These are phyloP conservation scores for Atractosteus spatula DNA, from an alignment of 2,113 vertebrate species.

Conservation along the genomic window DNA sequence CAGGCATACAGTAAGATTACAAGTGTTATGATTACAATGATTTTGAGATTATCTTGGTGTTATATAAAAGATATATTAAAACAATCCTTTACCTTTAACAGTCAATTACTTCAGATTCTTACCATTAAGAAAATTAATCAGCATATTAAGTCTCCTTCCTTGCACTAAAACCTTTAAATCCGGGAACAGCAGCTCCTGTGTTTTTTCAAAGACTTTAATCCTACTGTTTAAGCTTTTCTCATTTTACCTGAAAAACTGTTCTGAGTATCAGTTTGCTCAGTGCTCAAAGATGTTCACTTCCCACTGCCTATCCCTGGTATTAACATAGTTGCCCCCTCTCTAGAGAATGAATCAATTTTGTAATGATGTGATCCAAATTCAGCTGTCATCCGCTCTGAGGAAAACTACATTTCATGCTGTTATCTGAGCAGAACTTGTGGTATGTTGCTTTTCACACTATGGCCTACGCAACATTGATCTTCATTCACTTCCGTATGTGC, in stretches of 20 bases:
- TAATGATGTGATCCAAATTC: background rate
- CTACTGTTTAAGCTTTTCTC: background rate
- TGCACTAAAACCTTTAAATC: slow-evolving; percentile 1
- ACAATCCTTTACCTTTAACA: background rate
- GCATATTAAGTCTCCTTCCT: slow-evolving; percentile 2
- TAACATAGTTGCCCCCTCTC: slow-evolving; percentile 1
- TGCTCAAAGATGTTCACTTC: background rate
- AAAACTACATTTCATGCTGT: background rate
- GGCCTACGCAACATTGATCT: slow-evolving; percentile 1
- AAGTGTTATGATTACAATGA: too few relatives aligned
- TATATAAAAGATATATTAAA: too few relatives aligned
- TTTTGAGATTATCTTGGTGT: too few relatives aligned
- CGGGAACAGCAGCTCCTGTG: background rate
- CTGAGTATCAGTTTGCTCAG: background rate
- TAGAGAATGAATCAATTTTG: background rate
- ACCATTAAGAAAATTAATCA: slow-evolving; percentile 6
- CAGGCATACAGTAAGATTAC: too few relatives aligned
- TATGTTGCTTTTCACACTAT: background rate
- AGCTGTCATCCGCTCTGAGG: background rate
- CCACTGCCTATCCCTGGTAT: background rate
- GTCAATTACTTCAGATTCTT: background rate
- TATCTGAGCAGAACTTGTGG: background rate
- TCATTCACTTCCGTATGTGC: too few relatives aligned
- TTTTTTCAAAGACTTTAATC: slow-evolving; percentile 11
- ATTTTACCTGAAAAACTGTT: background rate